These are phyloP conservation scores for Pasiphila rectangulata DNA, from an alignment of 2,888 invertebrate species.

Conservation along the genomic window DNA sequence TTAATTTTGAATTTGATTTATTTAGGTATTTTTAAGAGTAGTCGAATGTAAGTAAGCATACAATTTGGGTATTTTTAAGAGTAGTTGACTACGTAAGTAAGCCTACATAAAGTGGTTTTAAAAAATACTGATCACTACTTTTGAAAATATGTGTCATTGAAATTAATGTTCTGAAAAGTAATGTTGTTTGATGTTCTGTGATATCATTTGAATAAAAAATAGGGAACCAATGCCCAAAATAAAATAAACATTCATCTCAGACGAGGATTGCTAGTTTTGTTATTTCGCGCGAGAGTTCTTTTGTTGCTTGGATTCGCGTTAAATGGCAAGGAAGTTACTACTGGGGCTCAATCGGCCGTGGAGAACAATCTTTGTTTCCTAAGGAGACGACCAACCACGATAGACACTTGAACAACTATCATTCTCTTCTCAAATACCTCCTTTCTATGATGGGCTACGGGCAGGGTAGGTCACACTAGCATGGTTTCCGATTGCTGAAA, in stretches of 20 bases:
- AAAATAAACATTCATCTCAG: constrained; percentile 50
- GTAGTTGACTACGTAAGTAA: too few relatives aligned
- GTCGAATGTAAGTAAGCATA: too few relatives aligned
- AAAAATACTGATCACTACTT: too few relatives aligned
- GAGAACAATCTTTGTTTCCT: constrained; percentile 76
- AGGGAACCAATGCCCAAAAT: constrained; percentile 17
- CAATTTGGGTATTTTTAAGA: too few relatives aligned
- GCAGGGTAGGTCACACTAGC: constrained; percentile 45
- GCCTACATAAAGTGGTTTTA: too few relatives aligned
- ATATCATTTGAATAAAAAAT: not conserved
- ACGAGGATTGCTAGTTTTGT: constrained; percentile 73
- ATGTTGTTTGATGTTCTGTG: not conserved
- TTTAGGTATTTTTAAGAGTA: too few relatives aligned
- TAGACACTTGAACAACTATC: constrained; percentile 52
- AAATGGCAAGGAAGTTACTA: constrained; percentile 80
- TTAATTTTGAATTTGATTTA: too few relatives aligned
- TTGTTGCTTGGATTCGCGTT: constrained; percentile 77
- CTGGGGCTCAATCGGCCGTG: constrained; percentile 75
- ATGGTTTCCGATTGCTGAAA: constrained; percentile 52
- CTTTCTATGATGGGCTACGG: constrained; percentile 8
- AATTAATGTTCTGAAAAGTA: constrained; percentile 22
- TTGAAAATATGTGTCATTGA: constrained; percentile 28
- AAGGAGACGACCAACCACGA: constrained; percentile 58
- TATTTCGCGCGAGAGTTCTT: constrained; percentile 75
- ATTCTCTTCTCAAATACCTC: constrained; percentile 1